Evolutionary conservation across 92 coral and sea anemone genomes (phyloP).

Genomic region (Montipora capitata): DNA sequence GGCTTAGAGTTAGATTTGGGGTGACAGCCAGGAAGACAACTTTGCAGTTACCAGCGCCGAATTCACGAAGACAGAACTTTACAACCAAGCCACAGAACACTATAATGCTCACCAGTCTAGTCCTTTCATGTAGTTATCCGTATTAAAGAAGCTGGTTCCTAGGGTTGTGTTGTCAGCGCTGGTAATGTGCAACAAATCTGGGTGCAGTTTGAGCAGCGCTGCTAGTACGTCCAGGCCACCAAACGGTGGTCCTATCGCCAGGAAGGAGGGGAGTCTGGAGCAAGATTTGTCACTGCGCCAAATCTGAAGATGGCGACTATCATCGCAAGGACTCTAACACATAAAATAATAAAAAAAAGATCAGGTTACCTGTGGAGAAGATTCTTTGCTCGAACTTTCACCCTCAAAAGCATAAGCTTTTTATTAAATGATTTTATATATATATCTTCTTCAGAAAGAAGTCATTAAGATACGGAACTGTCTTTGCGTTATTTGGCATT

Average conservation of each 20-base stretch:
- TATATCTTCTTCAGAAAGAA: too few relatives aligned
- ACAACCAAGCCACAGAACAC: neutral
- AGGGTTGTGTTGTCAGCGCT: conserved; percentile 45
- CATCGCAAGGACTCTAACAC: conserved; percentile 94
- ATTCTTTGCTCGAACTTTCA: too few relatives aligned
- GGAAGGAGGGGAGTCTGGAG: conserved; percentile 91
- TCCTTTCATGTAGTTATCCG: conserved; percentile 95
- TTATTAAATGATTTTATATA: too few relatives aligned
- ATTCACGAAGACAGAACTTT: too few relatives aligned
- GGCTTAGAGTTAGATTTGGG: too few relatives aligned
- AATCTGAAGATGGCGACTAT: conserved; percentile 93
- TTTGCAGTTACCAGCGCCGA: too few relatives aligned
- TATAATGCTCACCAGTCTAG: conserved; percentile 88
- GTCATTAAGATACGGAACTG: too few relatives aligned
- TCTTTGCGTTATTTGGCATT: too few relatives aligned
- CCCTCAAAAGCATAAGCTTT: too few relatives aligned
- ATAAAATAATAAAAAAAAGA: neutral
- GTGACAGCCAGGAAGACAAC: too few relatives aligned
- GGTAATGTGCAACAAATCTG: conserved; percentile 75
- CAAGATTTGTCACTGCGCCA: conserved; percentile 95
- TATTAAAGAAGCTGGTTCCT: conserved; percentile 90
- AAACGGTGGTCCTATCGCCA: conserved; percentile 95
- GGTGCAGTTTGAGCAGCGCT: conserved; percentile 84
- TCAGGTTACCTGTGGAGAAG: neutral
- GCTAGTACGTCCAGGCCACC: conserved; percentile 93